Evolutionary conservation across 2,113 vertebrate genomes (phyloP).

Genomic region (Brachirus orientalis): DNA sequence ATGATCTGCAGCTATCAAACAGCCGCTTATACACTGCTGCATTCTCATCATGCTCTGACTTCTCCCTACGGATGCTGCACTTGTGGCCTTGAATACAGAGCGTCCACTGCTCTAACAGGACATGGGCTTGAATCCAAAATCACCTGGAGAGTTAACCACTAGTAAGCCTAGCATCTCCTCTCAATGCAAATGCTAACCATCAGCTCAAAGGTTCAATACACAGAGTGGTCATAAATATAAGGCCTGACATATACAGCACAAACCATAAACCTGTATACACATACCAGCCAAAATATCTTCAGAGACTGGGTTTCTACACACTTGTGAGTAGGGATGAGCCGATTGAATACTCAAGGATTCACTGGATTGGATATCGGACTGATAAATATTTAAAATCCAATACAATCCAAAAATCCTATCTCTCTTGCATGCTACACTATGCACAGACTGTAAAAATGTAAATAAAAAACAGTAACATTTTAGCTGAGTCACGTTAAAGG

Average conservation of each 20-base stretch:
- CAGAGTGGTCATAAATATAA: background rate
- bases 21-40: slow-evolving; percentile 74
- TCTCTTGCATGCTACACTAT: too few relatives aligned
- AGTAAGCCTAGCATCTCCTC: background rate
- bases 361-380: too few relatives aligned
- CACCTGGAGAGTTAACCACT: slow-evolving; percentile 37
- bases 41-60: slow-evolving; percentile 74
- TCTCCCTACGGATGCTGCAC: slow-evolving; percentile 52
- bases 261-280: background rate
- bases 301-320: background rate
- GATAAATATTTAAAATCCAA: too few relatives aligned
- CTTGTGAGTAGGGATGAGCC: too few relatives aligned
- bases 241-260: too few relatives aligned
- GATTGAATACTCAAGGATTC: too few relatives aligned
- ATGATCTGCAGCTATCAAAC: slow-evolving; percentile 80
- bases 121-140: slow-evolving; percentile 59
- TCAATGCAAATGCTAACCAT: slow-evolving; percentile 2
- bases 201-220: slow-evolving; percentile 14
- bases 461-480: too few relatives aligned
- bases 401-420: too few relatives aligned
- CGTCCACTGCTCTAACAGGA: slow-evolving; percentile 18
- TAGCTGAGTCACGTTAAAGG: too few relatives aligned
- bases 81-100: slow-evolving; percentile 70
- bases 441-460: too few relatives aligned
- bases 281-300: background rate